These are phyloP conservation scores for Pseudopleuronectes americanus DNA, from an alignment of 2,797 vertebrate genomes.

Conservation along the genomic window DNA sequence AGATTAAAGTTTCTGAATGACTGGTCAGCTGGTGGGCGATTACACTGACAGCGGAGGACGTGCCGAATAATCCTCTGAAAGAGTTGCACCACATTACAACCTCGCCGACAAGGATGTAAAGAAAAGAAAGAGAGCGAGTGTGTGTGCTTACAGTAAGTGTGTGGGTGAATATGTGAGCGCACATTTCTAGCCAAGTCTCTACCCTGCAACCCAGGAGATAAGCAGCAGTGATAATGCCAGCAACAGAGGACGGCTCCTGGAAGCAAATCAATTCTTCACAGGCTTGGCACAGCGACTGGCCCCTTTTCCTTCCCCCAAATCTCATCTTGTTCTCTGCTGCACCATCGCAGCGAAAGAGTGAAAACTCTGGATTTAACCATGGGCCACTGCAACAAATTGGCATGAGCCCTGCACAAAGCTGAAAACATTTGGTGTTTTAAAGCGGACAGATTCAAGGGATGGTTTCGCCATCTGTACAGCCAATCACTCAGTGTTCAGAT, in stretches of 20 bases:
- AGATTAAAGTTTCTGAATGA: conserved; percentile 47
- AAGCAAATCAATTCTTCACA: conserved; percentile 59
- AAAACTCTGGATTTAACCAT: conserved; percentile 52
- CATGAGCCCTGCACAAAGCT: conserved; percentile 32
- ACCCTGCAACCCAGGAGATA: conserved; percentile 69
- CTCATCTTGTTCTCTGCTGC: conserved; percentile 24
- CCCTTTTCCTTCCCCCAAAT: conserved; percentile 29
- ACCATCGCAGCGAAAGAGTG: conserved; percentile 30
- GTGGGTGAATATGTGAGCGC: conserved; percentile 31
- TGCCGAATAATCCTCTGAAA: conserved; percentile 37
- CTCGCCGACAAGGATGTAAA: conserved; percentile 19
- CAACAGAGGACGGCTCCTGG: conserved; percentile 56
- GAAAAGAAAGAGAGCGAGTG: conserved; percentile 1
- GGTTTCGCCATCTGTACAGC: conserved; percentile 63
- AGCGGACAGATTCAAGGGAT: conserved; percentile 50
- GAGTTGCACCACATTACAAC: conserved; percentile 39
- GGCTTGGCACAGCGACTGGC: conserved; percentile 54
- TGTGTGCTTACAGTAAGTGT: conserved; percentile 21
- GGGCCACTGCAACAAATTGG: conserved; percentile 48
- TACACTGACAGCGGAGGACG: conserved; percentile 24
- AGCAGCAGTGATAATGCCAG: conserved; percentile 70
- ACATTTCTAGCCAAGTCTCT: conserved; percentile 58
- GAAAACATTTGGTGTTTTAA: conserved; percentile 50
- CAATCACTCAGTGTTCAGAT: conserved; percentile 56
- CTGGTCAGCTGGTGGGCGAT: conserved; percentile 42